Evolutionary conservation across 2,797 vertebrate genomes (phyloP).

Genomic region (Galagoides demidoff): DNA sequence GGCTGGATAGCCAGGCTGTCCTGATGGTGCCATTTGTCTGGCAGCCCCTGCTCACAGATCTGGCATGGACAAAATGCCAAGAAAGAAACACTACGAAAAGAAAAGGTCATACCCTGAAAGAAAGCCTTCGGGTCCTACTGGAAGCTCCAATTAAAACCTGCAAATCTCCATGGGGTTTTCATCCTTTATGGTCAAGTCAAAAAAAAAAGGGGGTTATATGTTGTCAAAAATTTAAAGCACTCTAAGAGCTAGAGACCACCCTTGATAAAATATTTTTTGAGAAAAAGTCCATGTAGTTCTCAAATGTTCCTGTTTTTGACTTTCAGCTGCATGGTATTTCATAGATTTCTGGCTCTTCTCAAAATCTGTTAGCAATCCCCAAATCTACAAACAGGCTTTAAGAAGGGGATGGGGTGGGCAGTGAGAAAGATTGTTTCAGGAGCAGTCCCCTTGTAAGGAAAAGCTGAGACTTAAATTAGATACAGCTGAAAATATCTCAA

Average conservation of each 20-base stretch:
- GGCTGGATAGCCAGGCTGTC: background rate
- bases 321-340: conserved; percentile 62
- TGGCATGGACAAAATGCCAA: background rate
- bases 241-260: conserved; percentile 41
- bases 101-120: background rate
- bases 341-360: conserved; percentile 68
- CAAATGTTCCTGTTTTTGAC: conserved; percentile 38
- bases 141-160: conserved; percentile 27
- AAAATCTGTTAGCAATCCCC: conserved; percentile 82
- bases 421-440: conserved; percentile 77
- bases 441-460: conserved; percentile 78
- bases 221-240: too few relatives aligned
- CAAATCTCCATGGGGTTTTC: conserved; percentile 8
- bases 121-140: background rate
- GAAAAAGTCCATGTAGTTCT: conserved; percentile 6
- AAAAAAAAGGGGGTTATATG: conserved; percentile 25
- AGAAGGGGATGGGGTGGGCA: conserved; percentile 25
- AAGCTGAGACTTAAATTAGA: conserved; percentile 81
- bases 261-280: background rate
- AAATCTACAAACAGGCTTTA: conserved; percentile 72
- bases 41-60: background rate
- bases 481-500: conserved; percentile 89
- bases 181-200: background rate
- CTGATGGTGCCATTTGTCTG: background rate
- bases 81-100: conserved; percentile 15